Evolutionary conservation across 2,888 invertebrate genomes (phyloP), one percentile per base, ranked within the genome.

Genomic region (Hoplodrina blanda): DNA sequence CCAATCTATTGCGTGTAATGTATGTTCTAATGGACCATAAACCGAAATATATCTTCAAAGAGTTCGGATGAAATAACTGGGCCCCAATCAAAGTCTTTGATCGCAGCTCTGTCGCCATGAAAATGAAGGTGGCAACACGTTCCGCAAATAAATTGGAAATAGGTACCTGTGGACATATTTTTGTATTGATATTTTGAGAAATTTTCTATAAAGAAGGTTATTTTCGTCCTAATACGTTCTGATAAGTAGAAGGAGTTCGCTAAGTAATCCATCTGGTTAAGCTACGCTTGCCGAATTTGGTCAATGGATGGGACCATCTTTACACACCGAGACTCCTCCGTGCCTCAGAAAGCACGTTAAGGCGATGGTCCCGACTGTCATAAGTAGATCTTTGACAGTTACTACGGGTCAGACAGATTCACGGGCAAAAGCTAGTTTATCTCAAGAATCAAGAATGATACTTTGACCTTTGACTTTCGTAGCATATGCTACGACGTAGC

Each of bases 11-110:
- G 56, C 55, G 52, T 69, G 53, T 65, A 65, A 60, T 67, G 30
- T 62, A 62, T 65, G 62, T 76, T 62, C 10, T 65, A 76, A 65
- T 62, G 52, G 30, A 37, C 20, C 37, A 49, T 33, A 69, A 80
- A 60, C 49, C 1, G n/a, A 63, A 53, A 56, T 65, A 52, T 59
- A 19, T 65, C 30, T 78, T 80, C 81, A 76, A 80, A 78, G 61
- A 46, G 25, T 19, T 55, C 44, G n/a, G 37, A 37, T 61, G 60
- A 52, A 76, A 70, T 70, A 60, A 61, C 70, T 49, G 59, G 20
- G 62, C 30, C 44, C 62, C 62, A 70, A 53, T 76, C 55, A 70
- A 69, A 30, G 46, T 49, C 62, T 60, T 69, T 80, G 63, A 76
- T 80, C 62, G 60, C 57, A 65, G n/a, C 25, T 30, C 56, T 59